Percentiles rank a stretch among this genome's conserved stretches.
phyloP scores from a whole-genome alignment of 1,140 invertebrate genomes.

The Dendrolimus punctatus region DNA sequence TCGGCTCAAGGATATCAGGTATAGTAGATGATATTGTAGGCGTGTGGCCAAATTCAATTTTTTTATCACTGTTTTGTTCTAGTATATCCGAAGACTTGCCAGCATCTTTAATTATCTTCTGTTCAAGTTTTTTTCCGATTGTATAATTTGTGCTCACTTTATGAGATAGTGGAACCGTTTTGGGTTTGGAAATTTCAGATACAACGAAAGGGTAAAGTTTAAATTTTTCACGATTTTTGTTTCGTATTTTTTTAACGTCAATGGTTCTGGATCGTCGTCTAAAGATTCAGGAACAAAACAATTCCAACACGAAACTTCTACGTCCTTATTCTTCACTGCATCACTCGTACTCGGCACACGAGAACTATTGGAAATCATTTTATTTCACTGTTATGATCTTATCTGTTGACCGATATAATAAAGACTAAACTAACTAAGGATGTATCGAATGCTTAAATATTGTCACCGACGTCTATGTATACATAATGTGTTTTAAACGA shows the following conservation, averaged over 20 bases:
- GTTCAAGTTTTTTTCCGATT: constrained; percentile 43
- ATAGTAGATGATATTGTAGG: background rate
- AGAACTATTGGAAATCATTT: constrained; percentile 30
- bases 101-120: constrained; percentile 16
- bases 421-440: constrained; percentile 23
- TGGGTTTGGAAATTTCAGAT: constrained; percentile 45
- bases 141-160: constrained; percentile 48
- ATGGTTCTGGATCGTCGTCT: constrained; percentile 24
- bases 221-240: constrained; percentile 42
- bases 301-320: constrained; percentile 51
- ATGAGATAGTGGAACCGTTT: constrained; percentile 50
- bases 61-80: background rate
- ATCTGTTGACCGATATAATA: constrained; percentile 3
- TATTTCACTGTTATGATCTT: constrained; percentile 5
- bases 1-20: background rate
- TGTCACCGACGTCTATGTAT: constrained; percentile 15
- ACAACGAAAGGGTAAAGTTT: constrained; percentile 53
- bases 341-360: constrained; percentile 10
- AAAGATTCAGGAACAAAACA: constrained; percentile 38
- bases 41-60: background rate
- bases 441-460: constrained; percentile 34
- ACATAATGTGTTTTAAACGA: constrained; percentile 47
- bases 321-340: constrained; percentile 21
- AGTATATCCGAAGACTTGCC: background rate
- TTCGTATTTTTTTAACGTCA: constrained; percentile 37